These are phyloP conservation scores for Glaucomys volans DNA, from an alignment of 2,113 vertebrate species.

Conservation along the genomic window DNA sequence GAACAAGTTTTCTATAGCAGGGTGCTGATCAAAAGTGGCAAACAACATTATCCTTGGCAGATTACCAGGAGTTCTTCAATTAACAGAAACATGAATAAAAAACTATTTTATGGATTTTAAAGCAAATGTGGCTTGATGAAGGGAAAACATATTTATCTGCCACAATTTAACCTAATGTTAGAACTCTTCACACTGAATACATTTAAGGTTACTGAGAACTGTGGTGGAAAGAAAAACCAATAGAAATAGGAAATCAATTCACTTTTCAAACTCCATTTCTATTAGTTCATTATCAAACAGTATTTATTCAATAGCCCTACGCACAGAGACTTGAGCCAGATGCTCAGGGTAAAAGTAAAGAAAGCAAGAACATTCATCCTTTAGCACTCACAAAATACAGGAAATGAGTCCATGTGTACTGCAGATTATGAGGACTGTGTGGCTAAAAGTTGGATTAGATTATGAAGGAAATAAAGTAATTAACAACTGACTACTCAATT, in stretches of 20 bases:
- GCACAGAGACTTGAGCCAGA: neutral
- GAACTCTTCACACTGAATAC: slow-evolving; percentile 50
- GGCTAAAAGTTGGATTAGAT: slow-evolving; percentile 42
- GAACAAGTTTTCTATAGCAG: slow-evolving; percentile 49
- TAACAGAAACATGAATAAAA: slow-evolving; percentile 55
- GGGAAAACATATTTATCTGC: slow-evolving; percentile 50
- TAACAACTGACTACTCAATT: neutral
- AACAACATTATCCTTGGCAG: slow-evolving; percentile 69
- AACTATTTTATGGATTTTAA: slow-evolving; percentile 68
- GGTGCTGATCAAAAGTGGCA: slow-evolving; percentile 73
- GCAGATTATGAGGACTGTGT: neutral
- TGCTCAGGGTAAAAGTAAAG: neutral
- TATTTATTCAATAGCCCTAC: neutral
- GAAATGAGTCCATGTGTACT: neutral
- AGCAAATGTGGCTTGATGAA: slow-evolving; percentile 71
- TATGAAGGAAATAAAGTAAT: slow-evolving; percentile 41
- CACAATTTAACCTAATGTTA: slow-evolving; percentile 65
- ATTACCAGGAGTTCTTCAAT: slow-evolving; percentile 69
- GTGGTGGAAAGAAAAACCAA: slow-evolving; percentile 60
- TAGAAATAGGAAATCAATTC: slow-evolving; percentile 64
- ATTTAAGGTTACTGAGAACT: slow-evolving; percentile 64
- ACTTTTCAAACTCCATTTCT: slow-evolving; percentile 6
- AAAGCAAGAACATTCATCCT: neutral
- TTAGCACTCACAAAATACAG: neutral
- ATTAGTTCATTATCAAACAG: slow-evolving; percentile 24